Evolutionary conservation across 2,888 invertebrate species (phyloP).

Genomic region (Callinectes sapidus): DNA sequence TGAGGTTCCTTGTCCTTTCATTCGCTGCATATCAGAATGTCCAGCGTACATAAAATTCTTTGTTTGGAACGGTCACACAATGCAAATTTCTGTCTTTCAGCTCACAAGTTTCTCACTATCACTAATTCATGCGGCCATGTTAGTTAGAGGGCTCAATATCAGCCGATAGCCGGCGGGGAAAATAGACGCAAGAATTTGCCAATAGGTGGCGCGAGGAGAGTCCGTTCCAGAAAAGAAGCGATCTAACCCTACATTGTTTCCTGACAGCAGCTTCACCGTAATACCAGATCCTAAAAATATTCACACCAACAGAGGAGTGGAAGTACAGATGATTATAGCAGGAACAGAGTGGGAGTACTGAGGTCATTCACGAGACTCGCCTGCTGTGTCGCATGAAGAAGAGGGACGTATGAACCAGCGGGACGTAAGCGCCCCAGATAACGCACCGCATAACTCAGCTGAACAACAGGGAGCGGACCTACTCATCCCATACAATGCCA

Average conservation of each 20-base stretch:
- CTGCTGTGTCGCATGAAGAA: no score
- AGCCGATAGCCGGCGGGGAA: slow-evolving; percentile 56
- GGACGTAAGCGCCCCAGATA: no score
- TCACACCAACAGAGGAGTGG: not conserved
- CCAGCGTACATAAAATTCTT: slow-evolving; percentile 71
- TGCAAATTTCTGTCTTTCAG: slow-evolving; percentile 59
- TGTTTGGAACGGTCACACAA: slow-evolving; percentile 54
- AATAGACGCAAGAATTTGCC: slow-evolving; percentile 38
- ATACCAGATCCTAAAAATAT: not conserved
- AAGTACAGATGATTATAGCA: slow-evolving; percentile 59
- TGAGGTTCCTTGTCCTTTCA: slow-evolving; percentile 72
- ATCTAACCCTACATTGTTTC: not conserved
- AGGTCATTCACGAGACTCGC: slow-evolving; percentile 51
- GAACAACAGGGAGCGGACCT: no score
- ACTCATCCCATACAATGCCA: no score
- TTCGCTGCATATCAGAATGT: slow-evolving; percentile 73
- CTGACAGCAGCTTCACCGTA: not conserved
- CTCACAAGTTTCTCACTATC: slow-evolving; percentile 63
- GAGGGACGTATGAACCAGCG: no score
- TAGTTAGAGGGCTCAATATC: slow-evolving; percentile 66
- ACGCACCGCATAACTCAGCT: no score
- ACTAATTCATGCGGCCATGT: slow-evolving; percentile 66
- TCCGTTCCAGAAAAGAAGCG: not conserved
- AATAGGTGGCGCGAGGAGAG: slow-evolving; percentile 61
- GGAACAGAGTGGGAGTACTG: slow-evolving; percentile 49